Percentiles rank a stretch among this genome's conserved stretches.
phyloP scores from a whole-genome alignment of 2,888 invertebrate species.

The Muscina levida region DNA sequence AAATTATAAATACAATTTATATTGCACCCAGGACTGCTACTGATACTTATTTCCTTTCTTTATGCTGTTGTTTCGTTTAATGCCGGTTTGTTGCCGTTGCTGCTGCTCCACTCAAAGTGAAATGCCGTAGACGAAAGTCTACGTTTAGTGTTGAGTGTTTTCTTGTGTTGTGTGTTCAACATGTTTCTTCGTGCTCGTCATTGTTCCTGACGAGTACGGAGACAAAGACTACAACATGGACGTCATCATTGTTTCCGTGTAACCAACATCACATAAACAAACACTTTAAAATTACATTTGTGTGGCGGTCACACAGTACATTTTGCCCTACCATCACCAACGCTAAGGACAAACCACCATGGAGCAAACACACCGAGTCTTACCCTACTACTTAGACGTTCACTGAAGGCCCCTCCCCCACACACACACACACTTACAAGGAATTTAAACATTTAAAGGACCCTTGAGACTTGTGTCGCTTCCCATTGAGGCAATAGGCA shows the following conservation, averaged over 20 bases:
- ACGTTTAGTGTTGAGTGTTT: conserved; percentile 42
- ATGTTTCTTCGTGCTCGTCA: conserved; percentile 6
- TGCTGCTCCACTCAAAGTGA: conserved; percentile 15
- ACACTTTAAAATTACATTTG: conserved; percentile 39
- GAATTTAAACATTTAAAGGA: conserved; percentile 43
- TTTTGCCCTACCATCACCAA: not conserved
- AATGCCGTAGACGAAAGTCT: conserved; percentile 35
- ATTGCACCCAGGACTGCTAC: not conserved
- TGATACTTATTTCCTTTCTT: not conserved
- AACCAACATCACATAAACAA: conserved; percentile 14
- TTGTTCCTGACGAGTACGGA: not conserved
- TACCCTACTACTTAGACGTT: not conserved
- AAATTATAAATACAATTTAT: conserved; percentile 32
- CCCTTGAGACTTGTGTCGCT: conserved; percentile 40
- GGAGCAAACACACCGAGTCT: not conserved
- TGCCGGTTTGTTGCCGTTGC: not conserved
- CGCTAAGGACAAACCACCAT: not conserved
- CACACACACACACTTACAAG: not conserved
- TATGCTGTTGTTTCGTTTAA: too few species aligned
- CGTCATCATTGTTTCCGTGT: conserved; percentile 19
- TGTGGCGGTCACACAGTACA: not conserved
- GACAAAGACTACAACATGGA: conserved; percentile 19
- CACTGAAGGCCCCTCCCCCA: not conserved
- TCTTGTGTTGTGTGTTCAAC: conserved; percentile 45
- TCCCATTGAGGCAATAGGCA: conserved; percentile 14